Conservation (phyloP, 2,113 vertebrate genomes). For the Colinus virginianus region DNA sequence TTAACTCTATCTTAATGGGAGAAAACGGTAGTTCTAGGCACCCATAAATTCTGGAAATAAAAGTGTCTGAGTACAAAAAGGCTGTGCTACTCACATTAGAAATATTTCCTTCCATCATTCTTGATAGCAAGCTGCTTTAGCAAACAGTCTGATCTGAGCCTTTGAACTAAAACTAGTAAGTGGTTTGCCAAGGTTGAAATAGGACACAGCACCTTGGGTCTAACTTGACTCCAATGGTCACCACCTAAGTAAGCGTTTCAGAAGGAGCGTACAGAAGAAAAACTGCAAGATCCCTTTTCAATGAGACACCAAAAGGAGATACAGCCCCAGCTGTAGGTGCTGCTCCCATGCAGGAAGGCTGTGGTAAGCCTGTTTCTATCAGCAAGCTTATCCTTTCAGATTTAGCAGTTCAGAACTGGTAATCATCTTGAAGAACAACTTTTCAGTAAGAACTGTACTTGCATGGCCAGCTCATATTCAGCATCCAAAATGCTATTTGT, state of each 20-base stretch:
- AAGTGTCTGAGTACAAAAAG: not conserved
- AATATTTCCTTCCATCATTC: not conserved
- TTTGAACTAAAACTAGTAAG: not conserved
- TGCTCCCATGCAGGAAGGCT: not conserved
- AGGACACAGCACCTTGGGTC: not conserved
- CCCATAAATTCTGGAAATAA: not conserved
- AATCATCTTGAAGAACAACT: not conserved
- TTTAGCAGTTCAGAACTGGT: not conserved
- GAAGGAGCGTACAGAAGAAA: not conserved
- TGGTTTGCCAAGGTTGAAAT: not conserved
- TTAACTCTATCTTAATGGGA: not conserved
- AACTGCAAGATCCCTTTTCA: not conserved
- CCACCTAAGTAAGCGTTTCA: not conserved
- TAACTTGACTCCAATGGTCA: not conserved
- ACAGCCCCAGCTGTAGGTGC: not conserved
- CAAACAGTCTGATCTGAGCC: not conserved
- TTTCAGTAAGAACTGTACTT: not conserved
- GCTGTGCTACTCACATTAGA: not conserved
- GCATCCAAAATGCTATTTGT: not conserved
- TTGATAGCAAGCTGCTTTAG: not conserved
- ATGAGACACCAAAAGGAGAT: rapidly evolving
- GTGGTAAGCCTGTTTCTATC: not conserved
- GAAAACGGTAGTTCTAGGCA: not conserved
- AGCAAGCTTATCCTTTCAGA: not conserved
- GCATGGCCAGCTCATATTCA: not conserved